A percentile compares a stretch with the other conserved stretches of the same genome.
phyloP scores from a whole-genome alignment of 37 sponge, comb jelly and placozoan genomes.

The Cliona cf. orientalis region DNA sequence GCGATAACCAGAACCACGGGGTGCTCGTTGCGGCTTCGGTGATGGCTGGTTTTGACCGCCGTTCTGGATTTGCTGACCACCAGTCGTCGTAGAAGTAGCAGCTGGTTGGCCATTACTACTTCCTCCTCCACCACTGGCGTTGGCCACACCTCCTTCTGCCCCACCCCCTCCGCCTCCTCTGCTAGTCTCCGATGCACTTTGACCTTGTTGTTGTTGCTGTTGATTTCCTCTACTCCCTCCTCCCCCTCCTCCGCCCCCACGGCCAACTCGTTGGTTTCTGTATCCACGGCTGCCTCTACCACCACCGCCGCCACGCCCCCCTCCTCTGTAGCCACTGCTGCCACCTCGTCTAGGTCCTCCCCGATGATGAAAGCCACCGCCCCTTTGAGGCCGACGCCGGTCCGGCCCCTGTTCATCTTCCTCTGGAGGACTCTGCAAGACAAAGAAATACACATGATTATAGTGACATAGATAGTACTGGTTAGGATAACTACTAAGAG shows the following conservation, averaged over 20 bases:
- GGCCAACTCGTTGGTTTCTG: conserved; percentile 14
- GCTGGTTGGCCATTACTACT: no score
- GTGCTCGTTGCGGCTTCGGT: not conserved
- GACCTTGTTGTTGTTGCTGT: not conserved
- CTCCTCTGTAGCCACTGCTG: not conserved
- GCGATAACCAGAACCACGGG: no score
- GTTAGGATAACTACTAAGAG: not conserved
- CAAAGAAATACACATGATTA: conserved; percentile 3
- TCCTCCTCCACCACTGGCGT: not conserved
- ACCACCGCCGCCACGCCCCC: conserved; percentile 11
- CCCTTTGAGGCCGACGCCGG: conserved; percentile 17
- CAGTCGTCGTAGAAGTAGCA: no score
- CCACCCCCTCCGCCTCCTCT: conserved; percentile 1
- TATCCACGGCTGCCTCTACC: conserved; percentile 28
- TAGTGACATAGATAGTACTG: not conserved
- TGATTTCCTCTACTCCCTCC: not conserved
- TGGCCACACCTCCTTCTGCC: not conserved
- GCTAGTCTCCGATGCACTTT: not conserved
- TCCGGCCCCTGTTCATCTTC: conserved; percentile 38
- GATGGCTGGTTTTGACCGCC: not conserved
- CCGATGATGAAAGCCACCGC: no score
- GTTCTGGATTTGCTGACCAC: not conserved
- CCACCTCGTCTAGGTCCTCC: not conserved
- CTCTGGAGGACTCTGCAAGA: conserved; percentile 36
- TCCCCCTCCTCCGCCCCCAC: not conserved